Evolutionary conservation across 2,888 invertebrate species (phyloP).

Genomic region (Zygothrica quintamaculata): DNA sequence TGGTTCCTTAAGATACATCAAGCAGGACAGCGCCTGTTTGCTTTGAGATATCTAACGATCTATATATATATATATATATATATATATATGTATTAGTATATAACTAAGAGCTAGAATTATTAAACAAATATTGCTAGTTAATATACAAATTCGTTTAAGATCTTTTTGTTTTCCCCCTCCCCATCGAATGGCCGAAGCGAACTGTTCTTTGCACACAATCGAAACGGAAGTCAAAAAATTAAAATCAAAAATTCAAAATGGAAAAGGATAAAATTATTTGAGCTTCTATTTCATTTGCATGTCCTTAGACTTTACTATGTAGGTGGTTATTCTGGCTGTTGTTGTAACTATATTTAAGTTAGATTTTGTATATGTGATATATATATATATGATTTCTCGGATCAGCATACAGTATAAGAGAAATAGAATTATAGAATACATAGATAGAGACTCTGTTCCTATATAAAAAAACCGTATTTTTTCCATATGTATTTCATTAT

Average conservation of each 20-base stretch:
- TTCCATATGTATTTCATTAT: conserved; percentile 68
- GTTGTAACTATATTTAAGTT: conserved; percentile 6
- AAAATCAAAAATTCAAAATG: background rate
- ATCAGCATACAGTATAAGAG: conserved; percentile 18
- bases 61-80: conserved; percentile 56
- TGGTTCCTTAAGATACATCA: conserved; percentile 52
- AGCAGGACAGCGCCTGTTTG: conserved; percentile 31
- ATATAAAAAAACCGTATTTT: conserved; percentile 71
- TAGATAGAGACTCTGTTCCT: conserved; percentile 47
- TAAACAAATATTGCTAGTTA: conserved; percentile 80
- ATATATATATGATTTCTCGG: conserved; percentile 32
- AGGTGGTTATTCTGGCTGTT: conserved; percentile 38
- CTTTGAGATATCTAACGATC: conserved; percentile 37
- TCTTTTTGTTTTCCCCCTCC: conserved; percentile 56
- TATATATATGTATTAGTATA: conserved; percentile 32
- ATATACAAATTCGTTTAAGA: conserved; percentile 81
- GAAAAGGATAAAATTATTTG: conserved; percentile 26
- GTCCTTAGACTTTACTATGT: conserved; percentile 19
- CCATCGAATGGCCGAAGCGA: conserved; percentile 48
- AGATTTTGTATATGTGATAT: conserved; percentile 25
- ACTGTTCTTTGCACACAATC: conserved; percentile 20
- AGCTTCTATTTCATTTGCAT: conserved; percentile 12
- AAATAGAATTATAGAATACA: conserved; percentile 34
- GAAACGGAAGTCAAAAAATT: conserved; percentile 37
- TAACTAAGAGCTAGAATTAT: conserved; percentile 65